These are phyloP conservation scores for Cataglyphis cursor DNA, from an alignment of 2,888 invertebrate species.

Conservation along the genomic window DNA sequence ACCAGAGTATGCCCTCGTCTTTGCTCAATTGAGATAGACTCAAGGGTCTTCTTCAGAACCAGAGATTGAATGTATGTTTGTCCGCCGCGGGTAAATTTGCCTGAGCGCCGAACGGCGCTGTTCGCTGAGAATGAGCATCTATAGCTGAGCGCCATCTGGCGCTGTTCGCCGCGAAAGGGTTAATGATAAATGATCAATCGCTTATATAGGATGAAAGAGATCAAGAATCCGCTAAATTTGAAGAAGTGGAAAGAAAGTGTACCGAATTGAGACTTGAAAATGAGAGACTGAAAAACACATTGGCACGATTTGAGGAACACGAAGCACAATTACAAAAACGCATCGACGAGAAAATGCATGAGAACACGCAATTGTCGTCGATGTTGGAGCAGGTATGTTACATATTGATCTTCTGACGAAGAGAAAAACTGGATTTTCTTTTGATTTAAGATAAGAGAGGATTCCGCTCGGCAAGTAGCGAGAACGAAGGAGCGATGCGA, in stretches of 20 bases:
- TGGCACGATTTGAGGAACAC: conserved; percentile 89
- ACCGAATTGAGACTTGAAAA: conserved; percentile 88
- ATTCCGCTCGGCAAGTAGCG: conserved; percentile 90
- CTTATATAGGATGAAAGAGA: conserved; percentile 75
- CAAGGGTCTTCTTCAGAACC: too few species aligned
- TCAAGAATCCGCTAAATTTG: conserved; percentile 72
- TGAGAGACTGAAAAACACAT: conserved; percentile 87
- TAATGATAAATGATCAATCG: not conserved
- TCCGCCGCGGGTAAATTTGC: too few species aligned
- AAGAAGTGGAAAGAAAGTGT: conserved; percentile 87
- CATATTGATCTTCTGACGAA: not conserved
- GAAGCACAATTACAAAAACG: conserved; percentile 89
- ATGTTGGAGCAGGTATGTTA: conserved; percentile 88
- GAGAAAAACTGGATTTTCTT: not conserved
- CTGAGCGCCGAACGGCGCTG: too few species aligned
- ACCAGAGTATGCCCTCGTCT: too few species aligned
- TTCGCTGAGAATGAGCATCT: too few species aligned
- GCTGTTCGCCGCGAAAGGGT: too few species aligned
- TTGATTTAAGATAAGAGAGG: conserved; percentile 88
- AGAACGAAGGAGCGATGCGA: conserved; percentile 91
- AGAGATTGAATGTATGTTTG: too few species aligned
- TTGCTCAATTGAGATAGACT: too few species aligned
- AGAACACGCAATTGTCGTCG: conserved; percentile 90
- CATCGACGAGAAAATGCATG: conserved; percentile 90
- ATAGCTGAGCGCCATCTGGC: too few species aligned